phyloP scores from a whole-genome alignment of 2,888 invertebrate genomes.

The Gastracanthus pulcherrimus region DNA sequence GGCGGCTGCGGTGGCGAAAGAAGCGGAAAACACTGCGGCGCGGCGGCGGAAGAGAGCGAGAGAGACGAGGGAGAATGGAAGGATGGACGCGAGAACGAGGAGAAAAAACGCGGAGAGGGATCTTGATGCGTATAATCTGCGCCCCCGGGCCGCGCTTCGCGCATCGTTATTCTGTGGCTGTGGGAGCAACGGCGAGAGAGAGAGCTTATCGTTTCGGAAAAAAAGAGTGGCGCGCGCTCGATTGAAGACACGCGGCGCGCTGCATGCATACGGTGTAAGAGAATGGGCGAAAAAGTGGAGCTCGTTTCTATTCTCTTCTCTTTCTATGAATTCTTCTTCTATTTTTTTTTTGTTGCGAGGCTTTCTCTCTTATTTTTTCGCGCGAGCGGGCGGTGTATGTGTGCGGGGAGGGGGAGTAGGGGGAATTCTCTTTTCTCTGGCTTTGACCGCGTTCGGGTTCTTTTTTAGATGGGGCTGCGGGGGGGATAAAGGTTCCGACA shows the following conservation, averaged over 20 bases:
- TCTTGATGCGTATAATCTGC: slow-evolving; percentile 51
- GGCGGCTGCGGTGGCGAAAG: no score
- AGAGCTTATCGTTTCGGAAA: slow-evolving; percentile 49
- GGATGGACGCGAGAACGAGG: no score
- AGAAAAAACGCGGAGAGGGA: slow-evolving; percentile 20
- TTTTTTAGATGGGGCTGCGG: no score
- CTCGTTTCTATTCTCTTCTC: slow-evolving; percentile 3
- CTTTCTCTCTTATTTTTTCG: no score
- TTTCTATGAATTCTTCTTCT: no score
- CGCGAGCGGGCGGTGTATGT: no score
- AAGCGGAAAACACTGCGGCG: neutral
- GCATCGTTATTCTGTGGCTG: slow-evolving; percentile 44
- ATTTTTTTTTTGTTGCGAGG: neutral
- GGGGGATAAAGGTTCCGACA: no score
- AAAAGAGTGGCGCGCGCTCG: slow-evolving; percentile 25
- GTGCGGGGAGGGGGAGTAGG: no score
- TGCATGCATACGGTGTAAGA: no score
- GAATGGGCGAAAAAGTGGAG: slow-evolving; percentile 15
- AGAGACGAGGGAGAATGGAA: no score
- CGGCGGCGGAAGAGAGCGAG: neutral
- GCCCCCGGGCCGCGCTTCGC: slow-evolving; percentile 21
- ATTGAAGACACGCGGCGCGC: slow-evolving; percentile 28
- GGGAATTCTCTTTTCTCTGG: no score
- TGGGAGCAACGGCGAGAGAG: neutral
- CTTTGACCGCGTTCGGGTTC: no score